Conservation (phyloP, 2,113 vertebrate species). For the Garra rufa region DNA sequence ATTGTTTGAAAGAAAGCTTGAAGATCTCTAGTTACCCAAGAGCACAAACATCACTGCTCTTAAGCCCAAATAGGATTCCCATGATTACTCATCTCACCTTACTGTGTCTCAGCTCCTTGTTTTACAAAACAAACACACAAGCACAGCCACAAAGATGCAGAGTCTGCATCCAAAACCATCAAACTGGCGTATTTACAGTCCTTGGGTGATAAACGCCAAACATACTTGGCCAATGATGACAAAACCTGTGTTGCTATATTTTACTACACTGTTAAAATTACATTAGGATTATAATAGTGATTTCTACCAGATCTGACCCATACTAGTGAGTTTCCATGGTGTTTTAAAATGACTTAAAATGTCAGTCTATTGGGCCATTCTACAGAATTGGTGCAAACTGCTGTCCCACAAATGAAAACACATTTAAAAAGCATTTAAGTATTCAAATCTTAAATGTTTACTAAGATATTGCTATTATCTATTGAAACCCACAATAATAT, state of each 20-base stretch:
- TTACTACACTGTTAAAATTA: background rate
- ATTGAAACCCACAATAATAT: too few relatives aligned
- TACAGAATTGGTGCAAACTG: too few relatives aligned
- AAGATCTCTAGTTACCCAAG: background rate
- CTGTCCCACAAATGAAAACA: too few relatives aligned
- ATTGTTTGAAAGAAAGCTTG: background rate
- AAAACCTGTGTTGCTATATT: background rate
- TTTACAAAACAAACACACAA: conserved; percentile 20
- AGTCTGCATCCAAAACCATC: background rate
- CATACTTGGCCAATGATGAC: background rate
- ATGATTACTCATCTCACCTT: conserved; percentile 29
- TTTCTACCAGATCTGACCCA: background rate
- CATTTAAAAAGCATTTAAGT: too few relatives aligned
- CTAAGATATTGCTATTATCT: too few relatives aligned
- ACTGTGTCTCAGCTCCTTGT: conserved; percentile 5
- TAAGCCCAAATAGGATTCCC: conserved; percentile 10
- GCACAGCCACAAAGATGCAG: background rate
- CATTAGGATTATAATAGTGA: background rate
- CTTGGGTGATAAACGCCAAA: background rate
- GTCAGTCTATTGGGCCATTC: too few relatives aligned
- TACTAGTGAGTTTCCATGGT: background rate
- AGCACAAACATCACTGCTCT: background rate
- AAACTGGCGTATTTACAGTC: background rate
- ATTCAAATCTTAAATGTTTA: too few relatives aligned
- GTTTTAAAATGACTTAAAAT: too few relatives aligned